Evolutionary conservation across 1,140 invertebrate species (phyloP).

Genomic region (Heliconius nattereri): DNA sequence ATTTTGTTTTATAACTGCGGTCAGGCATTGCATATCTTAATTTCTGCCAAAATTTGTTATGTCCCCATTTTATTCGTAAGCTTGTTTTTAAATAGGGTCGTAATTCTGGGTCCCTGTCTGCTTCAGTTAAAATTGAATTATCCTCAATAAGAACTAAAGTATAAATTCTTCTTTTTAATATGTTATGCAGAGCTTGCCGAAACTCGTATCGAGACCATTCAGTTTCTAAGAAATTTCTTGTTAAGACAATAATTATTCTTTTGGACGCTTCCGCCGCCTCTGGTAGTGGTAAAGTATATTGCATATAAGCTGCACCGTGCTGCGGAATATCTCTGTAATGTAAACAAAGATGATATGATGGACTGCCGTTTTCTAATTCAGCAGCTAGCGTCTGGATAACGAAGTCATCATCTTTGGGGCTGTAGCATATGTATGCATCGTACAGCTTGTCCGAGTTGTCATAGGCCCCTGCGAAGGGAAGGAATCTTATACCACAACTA

Average conservation of each 20-base stretch:
- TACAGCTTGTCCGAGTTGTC: slow-evolving; percentile 93
- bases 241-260: slow-evolving; percentile 89
- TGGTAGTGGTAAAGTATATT: slow-evolving; percentile 88
- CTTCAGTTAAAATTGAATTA: slow-evolving; percentile 86
- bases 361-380: slow-evolving; percentile 91
- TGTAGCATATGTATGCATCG: slow-evolving; percentile 96
- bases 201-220: slow-evolving; percentile 94
- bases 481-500: slow-evolving; percentile 91
- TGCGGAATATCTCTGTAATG: slow-evolving; percentile 91
- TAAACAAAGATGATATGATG: slow-evolving; percentile 91
- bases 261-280: slow-evolving; percentile 93
- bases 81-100: slow-evolving; percentile 93
- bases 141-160: slow-evolving; percentile 93
- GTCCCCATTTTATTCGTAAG: slow-evolving; percentile 91
- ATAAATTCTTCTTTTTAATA: slow-evolving; percentile 89
- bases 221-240: slow-evolving; percentile 91
- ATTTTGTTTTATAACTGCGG: slow-evolving; percentile 66
- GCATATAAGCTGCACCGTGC: slow-evolving; percentile 85
- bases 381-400: slow-evolving; percentile 92
- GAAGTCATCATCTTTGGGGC: slow-evolving; percentile 95
- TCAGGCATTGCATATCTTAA: slow-evolving; percentile 93
- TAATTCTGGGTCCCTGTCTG: slow-evolving; percentile 92
- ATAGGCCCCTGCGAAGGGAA: slow-evolving; percentile 83
- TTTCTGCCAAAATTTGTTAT: slow-evolving; percentile 95
- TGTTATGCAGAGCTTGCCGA: slow-evolving; percentile 91